Conservation (phyloP, 2,113 vertebrate genomes). For the Mobula birostris region DNA sequence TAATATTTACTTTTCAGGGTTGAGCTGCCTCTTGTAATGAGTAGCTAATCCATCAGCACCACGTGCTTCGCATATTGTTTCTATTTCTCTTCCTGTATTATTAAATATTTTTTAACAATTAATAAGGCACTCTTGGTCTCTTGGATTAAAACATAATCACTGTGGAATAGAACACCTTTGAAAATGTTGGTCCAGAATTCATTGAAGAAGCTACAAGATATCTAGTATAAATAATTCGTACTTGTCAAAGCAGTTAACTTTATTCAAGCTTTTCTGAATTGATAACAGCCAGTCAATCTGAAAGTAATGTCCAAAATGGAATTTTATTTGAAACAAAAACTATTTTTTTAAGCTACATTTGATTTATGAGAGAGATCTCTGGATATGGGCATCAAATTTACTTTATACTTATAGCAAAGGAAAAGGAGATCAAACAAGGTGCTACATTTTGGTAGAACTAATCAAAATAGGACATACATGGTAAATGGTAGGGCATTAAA, state of each 20-base stretch:
- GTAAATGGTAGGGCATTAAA: too few species aligned
- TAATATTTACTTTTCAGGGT: constrained; percentile 34
- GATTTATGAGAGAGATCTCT: neutral
- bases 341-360: neutral
- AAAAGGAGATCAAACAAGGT: too few species aligned
- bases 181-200: constrained; percentile 28
- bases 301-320: neutral
- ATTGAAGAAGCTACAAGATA: neutral
- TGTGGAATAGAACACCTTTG: constrained; percentile 23
- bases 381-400: neutral
- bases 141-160: constrained; percentile 24
- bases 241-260: neutral
- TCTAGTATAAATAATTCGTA: constrained; percentile 10
- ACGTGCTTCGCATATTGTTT: neutral
- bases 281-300: neutral
- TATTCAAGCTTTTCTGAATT: neutral
- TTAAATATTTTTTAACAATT: constrained; percentile 28
- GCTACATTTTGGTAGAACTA: too few species aligned
- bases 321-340: neutral
- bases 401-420: too few species aligned
- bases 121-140: neutral
- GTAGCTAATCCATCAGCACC: neutral
- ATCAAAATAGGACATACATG: too few species aligned
- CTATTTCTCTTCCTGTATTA: constrained; percentile 17
- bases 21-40: constrained; percentile 34